A percentile compares a stretch with the other conserved stretches of the same genome.
Conservation (phyloP, 2,113 vertebrate genomes). For the Petroica traversi region DNA sequence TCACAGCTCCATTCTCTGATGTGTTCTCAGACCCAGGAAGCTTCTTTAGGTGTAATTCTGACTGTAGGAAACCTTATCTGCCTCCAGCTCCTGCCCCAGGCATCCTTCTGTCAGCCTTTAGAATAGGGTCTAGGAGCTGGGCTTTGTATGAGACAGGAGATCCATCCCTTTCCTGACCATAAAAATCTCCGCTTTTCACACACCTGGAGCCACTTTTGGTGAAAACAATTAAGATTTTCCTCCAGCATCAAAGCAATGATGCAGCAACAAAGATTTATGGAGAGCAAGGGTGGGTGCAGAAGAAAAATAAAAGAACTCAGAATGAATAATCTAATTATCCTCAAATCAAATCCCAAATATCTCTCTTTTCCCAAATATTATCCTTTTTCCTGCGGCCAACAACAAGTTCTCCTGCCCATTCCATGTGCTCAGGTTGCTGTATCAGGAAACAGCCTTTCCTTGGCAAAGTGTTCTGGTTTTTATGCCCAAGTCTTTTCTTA, state of each 20-base stretch:
- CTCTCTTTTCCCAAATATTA: no score
- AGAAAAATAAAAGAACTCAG: not conserved
- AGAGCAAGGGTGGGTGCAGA: not conserved
- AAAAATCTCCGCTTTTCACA: not conserved
- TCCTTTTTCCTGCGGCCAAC: not conserved
- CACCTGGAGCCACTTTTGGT: not conserved
- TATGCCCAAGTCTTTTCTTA: not conserved
- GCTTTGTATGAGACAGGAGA: not conserved
- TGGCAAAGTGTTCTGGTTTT: not conserved
- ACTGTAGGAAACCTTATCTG: not conserved
- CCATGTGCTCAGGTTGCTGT: not conserved
- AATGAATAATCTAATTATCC: not conserved
- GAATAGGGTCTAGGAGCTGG: fast-evolving
- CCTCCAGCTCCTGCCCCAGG: not conserved
- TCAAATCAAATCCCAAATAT: not conserved
- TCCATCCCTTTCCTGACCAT: not conserved
- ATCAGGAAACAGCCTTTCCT: not conserved
- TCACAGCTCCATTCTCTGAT: not conserved
- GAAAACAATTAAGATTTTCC: not conserved
- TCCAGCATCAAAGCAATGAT: not conserved
- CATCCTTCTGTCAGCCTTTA: not conserved
- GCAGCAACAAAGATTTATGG: not conserved
- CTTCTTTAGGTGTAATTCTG: not conserved
- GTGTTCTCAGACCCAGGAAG: not conserved
- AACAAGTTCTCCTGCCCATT: not conserved